Base-by-base conservation (phyloP, 2,888 invertebrate genomes). In the Ligdia adustata region DNA sequence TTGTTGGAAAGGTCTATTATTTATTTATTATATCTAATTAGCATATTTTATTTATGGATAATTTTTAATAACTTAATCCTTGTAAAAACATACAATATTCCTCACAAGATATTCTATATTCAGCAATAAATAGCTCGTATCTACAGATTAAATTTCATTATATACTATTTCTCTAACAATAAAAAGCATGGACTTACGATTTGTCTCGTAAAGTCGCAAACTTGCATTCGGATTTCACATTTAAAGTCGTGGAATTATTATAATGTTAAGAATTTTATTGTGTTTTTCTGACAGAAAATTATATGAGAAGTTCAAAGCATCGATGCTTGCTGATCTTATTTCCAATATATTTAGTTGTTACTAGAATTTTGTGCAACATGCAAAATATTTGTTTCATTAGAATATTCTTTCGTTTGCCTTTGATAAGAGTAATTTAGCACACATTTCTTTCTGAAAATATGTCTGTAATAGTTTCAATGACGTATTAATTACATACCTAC, bases 231-330 rank as follows among this genome's bases (percentile, higher is more conserved):
- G 34, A 39, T 40, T 46, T 24, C 27, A 27, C 31, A 38, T 39
- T 48, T 39, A 37, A 47, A 32, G 37, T 35, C 42, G 27, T 39
- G 34, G 32, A 40, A 45, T 40, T 51, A 55, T 55, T 55, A 55
- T 51, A 39, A 55, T 48, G 41, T 48, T 48, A 31, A 18, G 27
- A 12, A 42, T 39, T 55, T 55, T 51, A 55, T 46, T 46, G 39
- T 34, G 20, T 15, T 39, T 24, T 46, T 40, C 20, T 45, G 45
- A 45, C 45, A 45, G 45, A 45, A 33, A 40, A 28, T 40, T 33
- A 34, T 29, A 39, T 20, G 26, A 38, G 13, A 16, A 32, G n/a
- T 37, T 37, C 27, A 27, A 37, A 9, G 16, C 18, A 27, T 14
- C 11, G 54, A 43, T 52, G 35, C 34, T 3, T 39, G 29, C 54